phyloP scores from a whole-genome alignment of 2,888 invertebrate species.

The Danaus chrysippus region DNA sequence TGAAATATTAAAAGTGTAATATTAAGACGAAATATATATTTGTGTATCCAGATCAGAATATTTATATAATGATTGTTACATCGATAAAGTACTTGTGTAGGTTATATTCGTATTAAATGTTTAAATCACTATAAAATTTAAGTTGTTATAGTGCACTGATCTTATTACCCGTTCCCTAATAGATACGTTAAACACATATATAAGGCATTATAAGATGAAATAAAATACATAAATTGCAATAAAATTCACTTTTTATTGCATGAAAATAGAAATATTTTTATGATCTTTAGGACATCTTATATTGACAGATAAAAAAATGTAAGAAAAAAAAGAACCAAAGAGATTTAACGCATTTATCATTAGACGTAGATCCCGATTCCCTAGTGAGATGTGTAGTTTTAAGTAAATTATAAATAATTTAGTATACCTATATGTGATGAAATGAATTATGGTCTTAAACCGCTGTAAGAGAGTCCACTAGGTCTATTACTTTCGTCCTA shows the following conservation, averaged over 20 bases:
- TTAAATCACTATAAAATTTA: too few relatives aligned
- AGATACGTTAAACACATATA: too few relatives aligned
- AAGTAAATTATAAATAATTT: constrained; percentile 46
- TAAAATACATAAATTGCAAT: too few relatives aligned
- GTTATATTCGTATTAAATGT: neutral
- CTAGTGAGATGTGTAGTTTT: constrained; percentile 60
- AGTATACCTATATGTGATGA: constrained; percentile 45
- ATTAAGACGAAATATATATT: constrained; percentile 15
- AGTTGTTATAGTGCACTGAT: too few relatives aligned
- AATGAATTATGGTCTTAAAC: constrained; percentile 27
- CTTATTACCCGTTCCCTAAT: too few relatives aligned
- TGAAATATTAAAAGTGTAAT: neutral
- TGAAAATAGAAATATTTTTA: too few relatives aligned
- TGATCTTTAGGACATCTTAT: constrained; percentile 5
- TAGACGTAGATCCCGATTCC: constrained; percentile 39
- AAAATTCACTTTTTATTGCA: too few relatives aligned
- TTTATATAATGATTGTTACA: constrained; percentile 6
- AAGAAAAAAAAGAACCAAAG: constrained; percentile 19
- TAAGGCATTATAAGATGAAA: too few relatives aligned
- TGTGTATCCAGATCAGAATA: constrained; percentile 22
- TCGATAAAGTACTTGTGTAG: constrained; percentile 1
- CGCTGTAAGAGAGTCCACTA: constrained; percentile 23
- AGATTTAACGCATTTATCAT: constrained; percentile 11
- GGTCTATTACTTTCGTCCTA: constrained; percentile 16
- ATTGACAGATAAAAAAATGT: constrained; percentile 6